Conservation (phyloP, 1,140 invertebrate genomes). For the Panonychus citri region DNA sequence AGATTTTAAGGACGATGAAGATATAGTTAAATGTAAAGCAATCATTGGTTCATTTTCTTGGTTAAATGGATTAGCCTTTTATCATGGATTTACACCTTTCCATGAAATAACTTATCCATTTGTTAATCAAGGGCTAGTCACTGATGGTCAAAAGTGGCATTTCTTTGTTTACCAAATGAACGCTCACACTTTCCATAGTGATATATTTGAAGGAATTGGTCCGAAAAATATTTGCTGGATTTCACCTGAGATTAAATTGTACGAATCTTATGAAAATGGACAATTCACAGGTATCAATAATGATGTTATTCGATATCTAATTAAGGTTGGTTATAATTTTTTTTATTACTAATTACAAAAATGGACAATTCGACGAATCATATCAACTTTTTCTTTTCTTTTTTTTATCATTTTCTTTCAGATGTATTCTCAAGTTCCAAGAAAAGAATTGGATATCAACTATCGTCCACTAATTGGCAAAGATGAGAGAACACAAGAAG, state of each 20-base stretch:
- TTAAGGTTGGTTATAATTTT: conserved; percentile 25
- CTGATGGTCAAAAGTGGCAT: conserved; percentile 54
- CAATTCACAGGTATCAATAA: conserved; percentile 51
- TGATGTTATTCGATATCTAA: conserved; percentile 41
- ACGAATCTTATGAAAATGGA: conserved; percentile 42
- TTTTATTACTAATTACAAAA: neutral
- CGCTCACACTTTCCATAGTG: conserved; percentile 38
- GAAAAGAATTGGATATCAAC: neutral
- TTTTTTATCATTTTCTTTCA: neutral
- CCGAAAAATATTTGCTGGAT: conserved; percentile 56
- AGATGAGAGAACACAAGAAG: neutral
- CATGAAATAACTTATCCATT: conserved; percentile 70
- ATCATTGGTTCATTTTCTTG: conserved; percentile 51
- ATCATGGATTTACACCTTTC: conserved; percentile 64
- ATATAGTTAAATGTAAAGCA: conserved; percentile 41
- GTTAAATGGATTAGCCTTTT: conserved; percentile 50
- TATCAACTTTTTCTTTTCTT: neutral
- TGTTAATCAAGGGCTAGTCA: conserved; percentile 53
- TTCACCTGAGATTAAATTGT: conserved; percentile 43
- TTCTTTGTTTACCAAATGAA: conserved; percentile 74
- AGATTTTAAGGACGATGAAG: conserved; percentile 35
- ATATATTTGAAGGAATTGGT: conserved; percentile 33
- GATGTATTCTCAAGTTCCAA: neutral
- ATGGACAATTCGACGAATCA: neutral
- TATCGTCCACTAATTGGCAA: neutral